These are phyloP conservation scores for Aradophagus sp. DNA, from an alignment of 1,140 invertebrate genomes.

Conservation along the genomic window DNA sequence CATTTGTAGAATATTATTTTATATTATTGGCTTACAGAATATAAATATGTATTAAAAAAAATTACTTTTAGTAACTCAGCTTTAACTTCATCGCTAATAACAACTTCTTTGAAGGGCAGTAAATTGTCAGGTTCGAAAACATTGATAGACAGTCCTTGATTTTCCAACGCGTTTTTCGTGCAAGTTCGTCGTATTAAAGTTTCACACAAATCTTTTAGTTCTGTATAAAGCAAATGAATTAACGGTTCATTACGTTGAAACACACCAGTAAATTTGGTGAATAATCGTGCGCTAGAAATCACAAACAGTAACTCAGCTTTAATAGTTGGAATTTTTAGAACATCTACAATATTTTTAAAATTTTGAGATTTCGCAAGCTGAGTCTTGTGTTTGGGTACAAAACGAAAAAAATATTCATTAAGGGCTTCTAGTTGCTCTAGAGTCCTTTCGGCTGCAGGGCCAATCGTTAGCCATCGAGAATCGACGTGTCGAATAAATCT, in stretches of 20 bases:
- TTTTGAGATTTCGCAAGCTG: not conserved
- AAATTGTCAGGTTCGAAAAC: constrained; percentile 8
- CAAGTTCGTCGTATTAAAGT: constrained; percentile 16
- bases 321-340: constrained; percentile 10
- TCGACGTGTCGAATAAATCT: constrained; percentile 18
- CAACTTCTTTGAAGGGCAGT: constrained; percentile 6
- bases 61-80: constrained; percentile 12
- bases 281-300: constrained; percentile 8
- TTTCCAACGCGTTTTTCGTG: not conserved
- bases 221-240: constrained; percentile 28
- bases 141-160: not conserved
- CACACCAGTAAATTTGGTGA: constrained; percentile 9
- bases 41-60: constrained; percentile 14
- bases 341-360: constrained; percentile 3
- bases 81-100: constrained; percentile 6
- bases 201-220: constrained; percentile 12
- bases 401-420: constrained; percentile 29
- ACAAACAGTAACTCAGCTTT: constrained; percentile 23
- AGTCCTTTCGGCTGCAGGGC: constrained; percentile 13
- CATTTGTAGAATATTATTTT: too few species aligned
- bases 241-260: constrained; percentile 27
- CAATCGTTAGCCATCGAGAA: constrained; percentile 18
- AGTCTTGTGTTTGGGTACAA: constrained; percentile 8
- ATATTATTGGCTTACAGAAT: too few species aligned
- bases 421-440: constrained; percentile 20